Evolutionary conservation across 2,888 invertebrate species (phyloP), one percentile per base, ranked within the genome.

Genomic region (Eupithecia inturbata): DNA sequence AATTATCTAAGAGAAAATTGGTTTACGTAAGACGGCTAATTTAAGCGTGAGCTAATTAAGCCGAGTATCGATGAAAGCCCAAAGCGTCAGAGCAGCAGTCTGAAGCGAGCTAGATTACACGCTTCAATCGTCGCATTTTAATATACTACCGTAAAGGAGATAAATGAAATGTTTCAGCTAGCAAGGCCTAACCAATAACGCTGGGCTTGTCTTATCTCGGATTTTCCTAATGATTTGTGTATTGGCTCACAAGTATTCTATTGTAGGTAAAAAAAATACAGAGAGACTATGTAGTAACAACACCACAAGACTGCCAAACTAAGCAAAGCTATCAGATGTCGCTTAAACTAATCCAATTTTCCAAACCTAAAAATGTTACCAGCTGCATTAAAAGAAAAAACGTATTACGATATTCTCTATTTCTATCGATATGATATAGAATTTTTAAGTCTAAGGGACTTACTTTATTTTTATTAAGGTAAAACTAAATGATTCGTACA

Each of bases 81-180:
- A 77, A 82, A 80, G 79, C 75, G 76, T 80, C 75, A 66, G 77
- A 81, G 76, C 82, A 78, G 79, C 74, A 80, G 80, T 75, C 84
- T 83, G 84, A 86, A 84, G 84, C 82, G 84, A 81, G 80, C 79
- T 82, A 85, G 80, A 87, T 82, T 86, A 85, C 82, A 89, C 84
- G 87, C 85, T 83, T 85, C 84, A 83, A 69, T 73, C 76, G 77
- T 76, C 83, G 78, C 81, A 82, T 84, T 85, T 86, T 82, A 82
- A 83, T 76, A 72, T 74, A 72, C 31, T 31, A 5, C 82, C 82
- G 80, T 84, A 83, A 83, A 80, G 84, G 80, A 85, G 86, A 84
- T 87, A 86, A 85, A 82, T 86, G 85, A 82, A 84, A 81, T 83
- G 84, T 81, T 82, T 79, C 79, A 28, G 10, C 6, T 62, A 67